Percentiles rank a stretch among this genome's conserved stretches.
phyloP scores from a whole-genome alignment of 2,113 vertebrate species.

The Eudorcas thomsonii region DNA sequence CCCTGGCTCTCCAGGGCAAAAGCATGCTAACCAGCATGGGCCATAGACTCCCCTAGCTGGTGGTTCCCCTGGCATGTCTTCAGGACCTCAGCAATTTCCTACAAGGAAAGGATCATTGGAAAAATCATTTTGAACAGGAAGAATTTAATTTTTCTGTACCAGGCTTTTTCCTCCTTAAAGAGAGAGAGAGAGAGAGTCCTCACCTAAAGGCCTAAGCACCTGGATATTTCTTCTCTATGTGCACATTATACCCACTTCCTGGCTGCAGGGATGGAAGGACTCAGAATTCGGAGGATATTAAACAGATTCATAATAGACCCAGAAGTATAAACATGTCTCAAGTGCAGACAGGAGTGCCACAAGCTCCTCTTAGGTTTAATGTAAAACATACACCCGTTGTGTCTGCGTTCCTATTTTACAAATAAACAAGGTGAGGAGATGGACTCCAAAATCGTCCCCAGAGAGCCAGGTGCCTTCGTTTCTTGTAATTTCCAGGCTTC shows the following conservation, averaged over 20 bases:
- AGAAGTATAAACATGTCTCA: slow-evolving; percentile 72
- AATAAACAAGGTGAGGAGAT: slow-evolving; percentile 74
- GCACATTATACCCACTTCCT: slow-evolving; percentile 73
- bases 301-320: slow-evolving; percentile 76
- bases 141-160: slow-evolving; percentile 64
- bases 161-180: not conserved
- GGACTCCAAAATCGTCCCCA: not conserved
- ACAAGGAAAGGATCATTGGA: slow-evolving; percentile 28
- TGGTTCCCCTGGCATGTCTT: not conserved
- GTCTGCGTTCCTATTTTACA: slow-evolving; percentile 70
- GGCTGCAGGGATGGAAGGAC: slow-evolving; percentile 67
- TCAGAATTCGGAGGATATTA: slow-evolving; percentile 65
- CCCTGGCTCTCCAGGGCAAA: not conserved
- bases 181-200: not conserved
- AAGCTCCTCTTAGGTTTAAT: slow-evolving; percentile 54
- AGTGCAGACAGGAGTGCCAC: slow-evolving; percentile 73
- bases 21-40: not conserved
- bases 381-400: slow-evolving; percentile 67
- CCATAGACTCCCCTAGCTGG: not conserved
- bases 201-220: slow-evolving; percentile 60
- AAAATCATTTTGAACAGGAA: slow-evolving; percentile 67
- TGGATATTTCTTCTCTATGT: slow-evolving; percentile 65
- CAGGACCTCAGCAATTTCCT: not conserved
- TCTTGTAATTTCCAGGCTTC: slow-evolving; percentile 37
- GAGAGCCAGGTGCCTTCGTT: slow-evolving; percentile 60